Percentiles rank a stretch among this genome's conserved stretches.
Evolutionary conservation across 2,888 invertebrate genomes (phyloP).

Genomic region (Strigamia transsilvanica): DNA sequence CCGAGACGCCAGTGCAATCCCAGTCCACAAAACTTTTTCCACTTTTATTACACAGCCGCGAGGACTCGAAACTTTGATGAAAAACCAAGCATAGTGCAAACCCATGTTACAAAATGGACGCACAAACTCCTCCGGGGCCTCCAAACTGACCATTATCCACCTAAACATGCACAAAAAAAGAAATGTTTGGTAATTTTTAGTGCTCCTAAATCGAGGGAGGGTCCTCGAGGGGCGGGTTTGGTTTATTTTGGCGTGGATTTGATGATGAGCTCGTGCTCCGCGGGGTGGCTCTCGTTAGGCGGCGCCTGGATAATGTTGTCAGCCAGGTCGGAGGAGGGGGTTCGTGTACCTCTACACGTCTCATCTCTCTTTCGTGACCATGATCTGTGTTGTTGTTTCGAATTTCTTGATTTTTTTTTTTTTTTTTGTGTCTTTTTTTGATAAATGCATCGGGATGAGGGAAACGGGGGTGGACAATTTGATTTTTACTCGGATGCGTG

Average conservation of each 20-base stretch:
- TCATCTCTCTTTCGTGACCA: constrained; percentile 39
- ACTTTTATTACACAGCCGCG: constrained; percentile 16
- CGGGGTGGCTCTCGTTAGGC: constrained; percentile 39
- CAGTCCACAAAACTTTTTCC: constrained; percentile 1
- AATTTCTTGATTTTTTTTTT: too few relatives aligned
- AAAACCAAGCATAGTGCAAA: constrained; percentile 44
- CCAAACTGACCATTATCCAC: neutral
- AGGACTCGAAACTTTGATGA: neutral
- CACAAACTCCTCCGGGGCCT: neutral
- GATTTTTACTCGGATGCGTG: constrained; percentile 50
- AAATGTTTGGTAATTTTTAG: neutral
- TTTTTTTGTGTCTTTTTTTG: neutral
- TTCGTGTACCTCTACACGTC: constrained; percentile 23
- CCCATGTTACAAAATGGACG: constrained; percentile 33
- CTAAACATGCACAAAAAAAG: neutral
- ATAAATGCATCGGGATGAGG: neutral
- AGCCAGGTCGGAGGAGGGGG: neutral
- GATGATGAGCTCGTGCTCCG: constrained; percentile 42
- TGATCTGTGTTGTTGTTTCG: constrained; percentile 42
- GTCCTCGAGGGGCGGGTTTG: neutral
- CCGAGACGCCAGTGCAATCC: constrained; percentile 2
- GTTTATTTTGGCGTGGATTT: constrained; percentile 29
- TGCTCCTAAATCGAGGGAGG: neutral
- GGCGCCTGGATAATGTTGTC: constrained; percentile 44
- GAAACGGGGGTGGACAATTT: constrained; percentile 30